Base-by-base conservation (phyloP, 2,797 vertebrate genomes). In the Martes flavigula region DNA sequence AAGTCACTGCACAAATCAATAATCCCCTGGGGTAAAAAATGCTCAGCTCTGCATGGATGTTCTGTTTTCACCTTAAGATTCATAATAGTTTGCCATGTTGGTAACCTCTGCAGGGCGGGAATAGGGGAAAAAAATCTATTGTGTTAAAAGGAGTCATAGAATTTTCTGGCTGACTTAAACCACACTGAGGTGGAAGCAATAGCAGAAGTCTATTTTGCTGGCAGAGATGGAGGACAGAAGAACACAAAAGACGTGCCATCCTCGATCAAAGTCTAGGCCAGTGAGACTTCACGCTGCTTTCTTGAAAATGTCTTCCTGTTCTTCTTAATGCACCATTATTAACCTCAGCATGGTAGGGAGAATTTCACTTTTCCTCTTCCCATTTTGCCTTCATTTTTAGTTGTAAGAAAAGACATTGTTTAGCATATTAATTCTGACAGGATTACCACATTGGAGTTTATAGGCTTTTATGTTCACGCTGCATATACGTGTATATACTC, bases 1-100 rank as follows among this genome's bases (percentile, higher is more conserved):
- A 97, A 97, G 85, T 85, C 2, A 91, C 58, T 84, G 72, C 11
- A 89, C 79, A 79, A 94, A 96, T 96, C 68, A 79, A 96, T 95
- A 97, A 58, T 5, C 96, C 94, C 92, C 40, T 70, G 11, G 35
- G 87, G 43, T 48, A 21, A 92, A 86, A 94, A 95, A 64, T n/a
- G 68, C 86, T 93, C 93, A 60, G 95, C 60, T 98, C 94, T 84
- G 23, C 48, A 4, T 20, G 38, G 72, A 90, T 70, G 83, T 2
- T 20, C 17, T 93, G 58, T 91, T 98, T 97, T 92, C 7, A 81
- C 17, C 70, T 95, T n/a, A 89, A 94, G 94, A 96, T 23, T 4
- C 73, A 82, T 14, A 66, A 54, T 40, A 38, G 18, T 86, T 96
- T 88, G 82, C 77, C 9, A 25, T 46, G 43, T 85, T 77, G 35